Base-by-base conservation (phyloP, 2,888 invertebrate species). In the Lysandra coridon region DNA sequence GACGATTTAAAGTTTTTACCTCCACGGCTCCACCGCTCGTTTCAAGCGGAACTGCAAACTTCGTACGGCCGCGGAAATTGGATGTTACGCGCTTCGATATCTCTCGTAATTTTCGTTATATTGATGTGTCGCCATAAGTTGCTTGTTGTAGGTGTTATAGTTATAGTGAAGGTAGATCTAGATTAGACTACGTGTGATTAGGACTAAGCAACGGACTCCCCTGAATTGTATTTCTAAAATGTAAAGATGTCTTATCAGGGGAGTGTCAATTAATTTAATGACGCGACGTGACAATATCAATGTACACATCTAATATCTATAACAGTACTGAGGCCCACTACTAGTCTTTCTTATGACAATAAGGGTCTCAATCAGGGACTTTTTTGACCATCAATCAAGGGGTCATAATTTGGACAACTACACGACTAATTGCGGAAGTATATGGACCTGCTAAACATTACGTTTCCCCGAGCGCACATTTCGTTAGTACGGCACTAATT, bases 1-100 rank as follows among this genome's bases (percentile, higher is more conserved):
- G 76, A 76, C 76, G 57, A 53, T 76, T 76, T 76, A 53, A 76
- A 76, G 76, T 76, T 76, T 74, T 57, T 33, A 57, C 76, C 76
- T 76, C 53, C 57, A 57, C 57, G 57, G 57, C 57, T 57, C 57
- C 75, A 33, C 76, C 17, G 33, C 69, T 69, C 69, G 69, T 37
- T 33, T 33, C 69, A 33, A 69, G 69, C 33, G 5, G 69, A 12
- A 17, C 69, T 69, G 33, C 69, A 17, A 69, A 33, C 69, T 69
- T 14, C 33, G 69, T 69, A 69, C 33, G 33, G 4, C 14, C 69
- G 33, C 7, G 69, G 69, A 33, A 69, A 69, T 69, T 33, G 69
- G 4, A 69, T 14, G 17, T 69, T 69, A 33, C 7, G 33, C 6
- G 14, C 4, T 3, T 33, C 12, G 14, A 5, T 14, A 5, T 12